A percentile compares a stretch with the other conserved stretches of the same genome.
Conservation (phyloP, 2,888 invertebrate species). For the Cephus runcator region DNA sequence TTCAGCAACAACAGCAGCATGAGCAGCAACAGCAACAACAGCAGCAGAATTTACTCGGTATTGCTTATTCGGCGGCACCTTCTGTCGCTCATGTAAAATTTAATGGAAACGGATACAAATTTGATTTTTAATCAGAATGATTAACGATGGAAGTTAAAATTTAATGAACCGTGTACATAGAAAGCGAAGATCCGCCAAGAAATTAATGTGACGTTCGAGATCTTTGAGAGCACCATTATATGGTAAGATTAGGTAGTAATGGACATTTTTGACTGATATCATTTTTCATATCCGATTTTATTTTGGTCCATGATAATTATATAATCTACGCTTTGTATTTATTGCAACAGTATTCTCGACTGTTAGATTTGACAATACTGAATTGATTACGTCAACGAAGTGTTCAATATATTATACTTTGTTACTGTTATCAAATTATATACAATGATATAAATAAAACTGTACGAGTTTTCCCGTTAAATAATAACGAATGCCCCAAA, state of each 20-base stretch:
- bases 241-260: not conserved
- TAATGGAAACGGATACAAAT: slow-evolving; percentile 61
- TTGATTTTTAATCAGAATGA: slow-evolving; percentile 43
- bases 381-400: not conserved
- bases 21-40: slow-evolving; percentile 35
- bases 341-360: not conserved
- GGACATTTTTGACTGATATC: not conserved
- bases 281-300: not conserved
- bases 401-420: not conserved
- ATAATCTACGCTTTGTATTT: not conserved
- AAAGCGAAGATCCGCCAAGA: not conserved
- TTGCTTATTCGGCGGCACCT: slow-evolving; percentile 66
- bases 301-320: not conserved
- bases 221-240: not conserved
- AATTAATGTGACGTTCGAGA: not conserved
- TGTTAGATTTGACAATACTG: not conserved
- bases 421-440: not conserved
- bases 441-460: not conserved
- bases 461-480: not conserved
- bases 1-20: slow-evolving; percentile 41
- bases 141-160: not conserved
- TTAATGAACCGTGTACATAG: not conserved
- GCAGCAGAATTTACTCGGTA: slow-evolving; percentile 51
- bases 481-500: not conserved
- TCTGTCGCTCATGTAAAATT: slow-evolving; percentile 68